Conservation (phyloP, 1,140 invertebrate genomes). For the Dinoponera quadriceps region DNA sequence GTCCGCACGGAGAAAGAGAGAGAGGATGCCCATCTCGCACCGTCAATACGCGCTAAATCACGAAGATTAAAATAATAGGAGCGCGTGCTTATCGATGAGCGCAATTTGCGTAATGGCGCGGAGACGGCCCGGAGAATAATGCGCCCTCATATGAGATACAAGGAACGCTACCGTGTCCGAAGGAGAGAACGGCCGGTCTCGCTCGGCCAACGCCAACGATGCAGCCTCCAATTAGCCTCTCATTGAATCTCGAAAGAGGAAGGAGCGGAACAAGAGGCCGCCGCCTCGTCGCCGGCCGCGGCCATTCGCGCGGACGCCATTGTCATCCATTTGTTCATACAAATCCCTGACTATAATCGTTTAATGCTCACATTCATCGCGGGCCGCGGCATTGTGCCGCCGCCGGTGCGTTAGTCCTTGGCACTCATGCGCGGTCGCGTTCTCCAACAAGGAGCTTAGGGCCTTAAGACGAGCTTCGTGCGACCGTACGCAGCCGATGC, state of each 20-base stretch:
- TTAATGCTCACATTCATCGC: constrained; percentile 81
- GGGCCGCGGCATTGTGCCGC: constrained; percentile 72
- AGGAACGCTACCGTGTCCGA: constrained; percentile 42
- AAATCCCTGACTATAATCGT: constrained; percentile 79
- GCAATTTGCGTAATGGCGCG: constrained; percentile 59
- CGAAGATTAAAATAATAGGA: constrained; percentile 57
- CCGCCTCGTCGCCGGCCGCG: constrained; percentile 58
- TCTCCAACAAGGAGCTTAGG: constrained; percentile 76
- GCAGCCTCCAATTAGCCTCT: constrained; percentile 58
- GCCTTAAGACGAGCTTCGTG: constrained; percentile 74
- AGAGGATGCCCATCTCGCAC: not conserved
- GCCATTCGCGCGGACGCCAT: constrained; percentile 73
- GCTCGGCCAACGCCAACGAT: constrained; percentile 51
- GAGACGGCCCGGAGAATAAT: constrained; percentile 31
- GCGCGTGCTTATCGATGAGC: constrained; percentile 50
- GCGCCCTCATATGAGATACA: constrained; percentile 47
- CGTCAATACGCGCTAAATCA: constrained; percentile 32
- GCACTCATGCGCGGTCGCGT: constrained; percentile 79
- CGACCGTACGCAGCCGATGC: constrained; percentile 58
- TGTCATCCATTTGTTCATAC: constrained; percentile 80
- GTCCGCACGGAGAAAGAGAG: not conserved
- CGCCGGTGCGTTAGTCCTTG: constrained; percentile 74
- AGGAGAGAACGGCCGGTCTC: not conserved
- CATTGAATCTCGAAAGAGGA: constrained; percentile 64
- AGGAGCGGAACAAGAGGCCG: constrained; percentile 60